Evolutionary conservation across 2,888 invertebrate species (phyloP).

Genomic region (Nowickia ferox): DNA sequence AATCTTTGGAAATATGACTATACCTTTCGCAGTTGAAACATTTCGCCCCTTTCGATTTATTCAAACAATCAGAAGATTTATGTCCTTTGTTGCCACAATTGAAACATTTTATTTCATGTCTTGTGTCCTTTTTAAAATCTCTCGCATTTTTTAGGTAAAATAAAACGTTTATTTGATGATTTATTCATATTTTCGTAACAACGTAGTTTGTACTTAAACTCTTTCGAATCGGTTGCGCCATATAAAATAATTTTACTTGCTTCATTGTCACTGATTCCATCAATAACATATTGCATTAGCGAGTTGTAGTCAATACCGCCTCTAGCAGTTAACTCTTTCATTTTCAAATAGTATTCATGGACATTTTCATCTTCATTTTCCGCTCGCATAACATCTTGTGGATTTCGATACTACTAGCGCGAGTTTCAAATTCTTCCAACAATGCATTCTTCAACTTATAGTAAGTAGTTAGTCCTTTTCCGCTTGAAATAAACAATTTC

Average conservation of each 20-base stretch:
- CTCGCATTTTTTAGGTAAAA: not conserved
- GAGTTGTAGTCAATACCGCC: conserved; percentile 77
- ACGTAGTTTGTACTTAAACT: conserved; percentile 69
- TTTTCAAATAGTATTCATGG: conserved; percentile 79
- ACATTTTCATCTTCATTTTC: conserved; percentile 79
- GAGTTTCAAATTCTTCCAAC: too few relatives aligned
- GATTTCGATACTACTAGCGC: conserved; percentile 65
- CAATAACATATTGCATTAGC: too few relatives aligned
- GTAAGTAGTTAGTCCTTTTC: conserved; percentile 55
- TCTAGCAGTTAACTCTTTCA: conserved; percentile 79
- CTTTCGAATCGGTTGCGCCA: conserved; percentile 55
- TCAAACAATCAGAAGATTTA: conserved; percentile 38
- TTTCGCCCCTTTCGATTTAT: too few relatives aligned
- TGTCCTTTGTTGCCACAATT: conserved; percentile 27
- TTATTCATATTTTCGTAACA: conserved; percentile 53
- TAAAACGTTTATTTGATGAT: not conserved
- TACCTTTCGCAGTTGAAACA: conserved; percentile 51
- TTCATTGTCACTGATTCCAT: conserved; percentile 76
- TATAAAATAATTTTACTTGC: conserved; percentile 64
- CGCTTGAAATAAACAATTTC: conserved; percentile 56
- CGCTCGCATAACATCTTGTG: conserved; percentile 69
- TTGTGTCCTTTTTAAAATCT: conserved; percentile 6
- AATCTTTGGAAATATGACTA: conserved; percentile 48
- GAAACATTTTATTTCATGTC: too few relatives aligned
- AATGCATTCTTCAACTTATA: conserved; percentile 43